Evolutionary conservation across 35 echinoderm and acorn worm species (phyloP).

Genomic region (Anneissia japonica): DNA sequence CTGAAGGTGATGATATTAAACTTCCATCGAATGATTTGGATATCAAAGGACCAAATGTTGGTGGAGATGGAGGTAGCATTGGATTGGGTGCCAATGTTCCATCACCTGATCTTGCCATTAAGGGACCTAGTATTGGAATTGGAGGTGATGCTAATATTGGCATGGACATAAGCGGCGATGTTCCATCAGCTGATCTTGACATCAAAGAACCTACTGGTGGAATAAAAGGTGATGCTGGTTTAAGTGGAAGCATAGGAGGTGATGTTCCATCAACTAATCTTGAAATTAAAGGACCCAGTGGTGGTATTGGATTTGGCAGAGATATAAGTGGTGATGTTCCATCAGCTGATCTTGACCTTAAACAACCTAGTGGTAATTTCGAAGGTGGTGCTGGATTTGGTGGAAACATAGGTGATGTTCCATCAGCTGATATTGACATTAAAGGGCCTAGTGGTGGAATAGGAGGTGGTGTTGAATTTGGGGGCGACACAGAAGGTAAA

Average conservation of each 20-base stretch:
- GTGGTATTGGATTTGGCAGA: background rate
- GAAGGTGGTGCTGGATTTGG: background rate
- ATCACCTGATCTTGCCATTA: background rate
- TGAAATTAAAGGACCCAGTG: background rate
- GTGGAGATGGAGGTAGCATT: background rate
- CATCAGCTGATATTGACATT: conserved; percentile 29
- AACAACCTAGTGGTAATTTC: background rate
- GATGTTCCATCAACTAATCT: background rate
- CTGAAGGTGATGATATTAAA: background rate
- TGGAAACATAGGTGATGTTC: background rate
- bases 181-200: background rate
- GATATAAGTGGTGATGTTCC: background rate
- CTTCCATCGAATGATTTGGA: background rate
- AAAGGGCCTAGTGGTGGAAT: conserved; percentile 18
- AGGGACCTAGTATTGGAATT: conserved; percentile 15
- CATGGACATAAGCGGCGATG: background rate
- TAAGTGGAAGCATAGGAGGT: too few species aligned
- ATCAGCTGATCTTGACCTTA: background rate
- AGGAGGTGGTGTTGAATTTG: background rate
- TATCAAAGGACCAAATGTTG: background rate
- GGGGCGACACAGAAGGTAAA: background rate
- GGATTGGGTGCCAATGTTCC: background rate
- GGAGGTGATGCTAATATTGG: conserved; percentile 16
- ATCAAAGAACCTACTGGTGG: background rate
- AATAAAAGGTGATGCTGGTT: background rate